These are phyloP conservation scores for Tortricodes alternella DNA, from an alignment of 2,888 invertebrate species.

Conservation along the genomic window DNA sequence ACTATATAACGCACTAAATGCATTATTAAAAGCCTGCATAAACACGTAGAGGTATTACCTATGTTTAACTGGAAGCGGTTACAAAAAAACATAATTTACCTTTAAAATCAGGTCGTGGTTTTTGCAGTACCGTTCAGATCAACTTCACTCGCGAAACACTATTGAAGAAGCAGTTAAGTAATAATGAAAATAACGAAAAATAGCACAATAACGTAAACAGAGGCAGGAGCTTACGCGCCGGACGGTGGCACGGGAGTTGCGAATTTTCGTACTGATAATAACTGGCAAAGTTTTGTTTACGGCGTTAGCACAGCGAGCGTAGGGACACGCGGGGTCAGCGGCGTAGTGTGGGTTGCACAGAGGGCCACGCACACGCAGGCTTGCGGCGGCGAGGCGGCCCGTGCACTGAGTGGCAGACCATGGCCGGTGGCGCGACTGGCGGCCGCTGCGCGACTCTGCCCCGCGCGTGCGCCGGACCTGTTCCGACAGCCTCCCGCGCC, in stretches of 20 bases:
- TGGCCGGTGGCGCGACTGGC: conserved; percentile 50
- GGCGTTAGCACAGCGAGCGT: conserved; percentile 43
- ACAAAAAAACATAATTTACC: conserved; percentile 54
- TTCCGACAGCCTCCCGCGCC: conserved; percentile 66
- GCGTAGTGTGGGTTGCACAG: conserved; percentile 40
- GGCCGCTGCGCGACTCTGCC: conserved; percentile 60
- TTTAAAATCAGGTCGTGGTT: conserved; percentile 62
- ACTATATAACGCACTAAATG: conserved; percentile 16
- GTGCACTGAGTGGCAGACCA: conserved; percentile 69
- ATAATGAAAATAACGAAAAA: conserved; percentile 43
- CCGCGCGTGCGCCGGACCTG: conserved; percentile 77
- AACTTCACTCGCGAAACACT: conserved; percentile 75
- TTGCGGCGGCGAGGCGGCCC: conserved; percentile 73
- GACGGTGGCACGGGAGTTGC: background rate
- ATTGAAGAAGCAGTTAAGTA: conserved; percentile 49
- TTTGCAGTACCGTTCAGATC: conserved; percentile 60
- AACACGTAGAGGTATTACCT: conserved; percentile 16
- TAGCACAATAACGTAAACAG: conserved; percentile 56
- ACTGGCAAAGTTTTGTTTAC: conserved; percentile 39
- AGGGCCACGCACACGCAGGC: conserved; percentile 54
- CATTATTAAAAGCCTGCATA: conserved; percentile 22
- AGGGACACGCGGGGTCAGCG: conserved; percentile 40
- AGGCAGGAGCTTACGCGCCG: conserved; percentile 13
- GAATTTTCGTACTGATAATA: conserved; percentile 10
- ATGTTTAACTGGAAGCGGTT: conserved; percentile 30